Percentiles rank a stretch among this genome's conserved stretches.
These are phyloP conservation scores for Neolamprologus sp. DNA, from an alignment of 2,113 vertebrate species.

Conservation along the genomic window DNA sequence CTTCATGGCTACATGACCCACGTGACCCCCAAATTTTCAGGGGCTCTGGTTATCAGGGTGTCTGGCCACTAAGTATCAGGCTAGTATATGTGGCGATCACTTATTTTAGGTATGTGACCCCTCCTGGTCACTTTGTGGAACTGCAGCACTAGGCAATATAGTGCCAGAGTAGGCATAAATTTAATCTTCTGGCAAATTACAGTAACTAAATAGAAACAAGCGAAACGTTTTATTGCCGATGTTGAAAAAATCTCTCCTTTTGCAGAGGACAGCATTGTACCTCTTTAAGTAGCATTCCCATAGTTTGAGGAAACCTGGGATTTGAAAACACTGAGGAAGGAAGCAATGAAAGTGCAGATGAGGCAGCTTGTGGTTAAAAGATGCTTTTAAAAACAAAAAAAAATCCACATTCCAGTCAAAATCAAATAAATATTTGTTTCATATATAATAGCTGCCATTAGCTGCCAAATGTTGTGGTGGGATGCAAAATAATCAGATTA, in stretches of 20 bases:
- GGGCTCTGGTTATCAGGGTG: background rate
- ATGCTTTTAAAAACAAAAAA: background rate
- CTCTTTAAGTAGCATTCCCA: background rate
- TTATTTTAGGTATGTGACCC: background rate
- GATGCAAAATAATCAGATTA: background rate
- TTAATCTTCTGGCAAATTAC: background rate
- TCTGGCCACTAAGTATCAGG: background rate
- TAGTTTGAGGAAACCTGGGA: background rate
- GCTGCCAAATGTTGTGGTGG: background rate
- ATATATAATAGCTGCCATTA: background rate
- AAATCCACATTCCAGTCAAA: background rate
- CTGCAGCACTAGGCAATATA: background rate
- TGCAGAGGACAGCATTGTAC: background rate
- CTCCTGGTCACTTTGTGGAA: background rate
- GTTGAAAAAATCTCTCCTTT: background rate
- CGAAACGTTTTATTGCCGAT: rapidly evolving
- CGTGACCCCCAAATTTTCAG: background rate
- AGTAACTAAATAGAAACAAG: background rate
- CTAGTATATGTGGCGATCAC: background rate
- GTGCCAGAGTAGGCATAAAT: background rate
- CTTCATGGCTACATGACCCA: background rate
- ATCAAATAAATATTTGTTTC: background rate
- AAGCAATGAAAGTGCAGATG: background rate
- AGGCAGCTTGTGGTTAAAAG: background rate
- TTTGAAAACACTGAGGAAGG: background rate